Conservation (phyloP, 2,888 invertebrate genomes). For the Nysson spinosus region DNA sequence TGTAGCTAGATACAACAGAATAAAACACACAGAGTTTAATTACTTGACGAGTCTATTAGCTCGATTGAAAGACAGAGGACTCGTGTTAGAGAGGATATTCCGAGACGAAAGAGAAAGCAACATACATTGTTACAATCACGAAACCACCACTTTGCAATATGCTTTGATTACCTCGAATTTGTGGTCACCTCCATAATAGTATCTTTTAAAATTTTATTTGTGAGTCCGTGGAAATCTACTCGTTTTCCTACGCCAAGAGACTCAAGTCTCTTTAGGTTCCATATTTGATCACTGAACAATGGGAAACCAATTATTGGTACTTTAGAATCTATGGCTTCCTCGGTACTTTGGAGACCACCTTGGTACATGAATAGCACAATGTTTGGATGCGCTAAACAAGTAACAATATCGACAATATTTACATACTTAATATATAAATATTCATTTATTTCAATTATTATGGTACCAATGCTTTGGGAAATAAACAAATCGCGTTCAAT, state of each 20-base stretch:
- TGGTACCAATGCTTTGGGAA: no score
- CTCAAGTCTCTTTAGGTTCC: slow-evolving; percentile 30
- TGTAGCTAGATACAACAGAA: slow-evolving; percentile 50
- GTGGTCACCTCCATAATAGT: slow-evolving; percentile 43
- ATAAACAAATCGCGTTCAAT: no score
- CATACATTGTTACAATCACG: not conserved
- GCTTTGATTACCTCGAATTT: slow-evolving; percentile 43
- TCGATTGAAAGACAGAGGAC: slow-evolving; percentile 21
- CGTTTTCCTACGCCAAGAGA: slow-evolving; percentile 29
- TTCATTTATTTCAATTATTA: no score
- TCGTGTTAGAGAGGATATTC: slow-evolving; percentile 10
- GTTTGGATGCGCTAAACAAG: slow-evolving; percentile 59
- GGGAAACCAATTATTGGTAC: slow-evolving; percentile 60
- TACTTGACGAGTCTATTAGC: slow-evolving; percentile 31
- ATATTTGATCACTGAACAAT: slow-evolving; percentile 49
- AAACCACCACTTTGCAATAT: not conserved
- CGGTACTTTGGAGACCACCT: slow-evolving; percentile 63
- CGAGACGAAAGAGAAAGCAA: slow-evolving; percentile 6
- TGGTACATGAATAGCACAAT: slow-evolving; percentile 59
- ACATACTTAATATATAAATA: not conserved
- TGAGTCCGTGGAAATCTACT: slow-evolving; percentile 27
- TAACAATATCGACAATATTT: not conserved
- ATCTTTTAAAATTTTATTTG: slow-evolving; percentile 20
- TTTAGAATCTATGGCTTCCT: slow-evolving; percentile 55
- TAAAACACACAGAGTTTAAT: slow-evolving; percentile 30